Base-by-base conservation (phyloP, 2,797 vertebrate genomes). In the Sebastiscus albofasciatus region DNA sequence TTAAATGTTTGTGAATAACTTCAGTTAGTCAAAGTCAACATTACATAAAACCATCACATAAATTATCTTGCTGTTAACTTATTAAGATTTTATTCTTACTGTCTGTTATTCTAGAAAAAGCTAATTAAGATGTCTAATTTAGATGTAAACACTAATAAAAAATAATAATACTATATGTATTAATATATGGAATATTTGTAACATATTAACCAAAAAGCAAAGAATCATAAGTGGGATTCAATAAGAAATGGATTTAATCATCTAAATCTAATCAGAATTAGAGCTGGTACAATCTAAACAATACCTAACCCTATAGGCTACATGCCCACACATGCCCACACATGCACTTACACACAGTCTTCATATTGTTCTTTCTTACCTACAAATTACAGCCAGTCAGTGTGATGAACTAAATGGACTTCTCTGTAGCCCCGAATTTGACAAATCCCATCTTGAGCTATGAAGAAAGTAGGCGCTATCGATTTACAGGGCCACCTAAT, bases 401-500 rank as follows among this genome's bases (percentile, higher is more conserved):
- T 96, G 95, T 96, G 94, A 96, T 96, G 96, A 96, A 97, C 96
- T 97, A 96, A 96, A 96, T 97, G 96, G 96, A 97, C 96, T 95
- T 86, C 94, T 77, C 84, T 90, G 91, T 92, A 92, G 96, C 95
- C 96, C 90, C 55, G 95, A 96, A 97, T 98, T 97, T 98, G 97
- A 98, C 97, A 98, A 98, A 98, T 98, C 96, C 96, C 95, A 97
- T 97, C 95, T 97, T 96, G 96, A 97, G 96, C 97, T 89, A 88
- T 96, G 95, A 96, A 97, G 96, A 98, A 97, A 97, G 96, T 96
- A 97, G 96, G 96, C 94, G 92, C 95, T 98, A 98, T 99, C 94
- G 97, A 99, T 99, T 95, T 95, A 96, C 94, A 96, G 95, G 95
- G 96, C 81, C 96, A 97, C 96, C 96, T 98, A 97, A 98, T 99